A percentile compares a stretch with the other conserved stretches of the same genome.
Conservation (phyloP, 1,140 invertebrate species). For the Macrostomum lignano region DNA sequence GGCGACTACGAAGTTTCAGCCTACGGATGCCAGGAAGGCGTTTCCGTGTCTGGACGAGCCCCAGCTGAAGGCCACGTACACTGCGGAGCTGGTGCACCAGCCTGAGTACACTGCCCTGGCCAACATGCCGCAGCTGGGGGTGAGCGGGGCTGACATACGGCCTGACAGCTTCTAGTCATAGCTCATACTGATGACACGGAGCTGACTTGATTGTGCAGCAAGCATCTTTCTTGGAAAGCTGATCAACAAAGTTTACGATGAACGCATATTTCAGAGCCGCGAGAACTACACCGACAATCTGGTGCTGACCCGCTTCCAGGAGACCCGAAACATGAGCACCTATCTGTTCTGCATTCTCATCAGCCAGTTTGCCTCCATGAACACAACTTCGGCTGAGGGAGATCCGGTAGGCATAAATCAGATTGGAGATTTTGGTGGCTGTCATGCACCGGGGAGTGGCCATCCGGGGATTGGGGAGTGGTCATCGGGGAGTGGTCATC, state of each 20-base stretch:
- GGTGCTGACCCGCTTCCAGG: slow-evolving; percentile 35
- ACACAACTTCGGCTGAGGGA: slow-evolving; percentile 10
- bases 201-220: too few relatives aligned
- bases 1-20: slow-evolving; percentile 74
- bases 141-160: too few relatives aligned
- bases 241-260: too few relatives aligned
- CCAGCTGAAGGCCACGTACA: slow-evolving; percentile 56
- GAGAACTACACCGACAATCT: slow-evolving; percentile 10
- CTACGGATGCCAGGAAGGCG: slow-evolving; percentile 61
- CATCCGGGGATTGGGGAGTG: too few relatives aligned
- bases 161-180: too few relatives aligned
- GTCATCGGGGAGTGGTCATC: too few relatives aligned
- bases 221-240: too few relatives aligned
- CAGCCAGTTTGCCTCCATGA: slow-evolving; percentile 42
- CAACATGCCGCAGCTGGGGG: slow-evolving; percentile 31
- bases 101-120: slow-evolving; percentile 23
- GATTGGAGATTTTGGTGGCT: too few relatives aligned
- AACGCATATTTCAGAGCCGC: slow-evolving; percentile 5
- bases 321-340: slow-evolving; percentile 60
- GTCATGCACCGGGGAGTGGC: too few relatives aligned
- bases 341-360: slow-evolving; percentile 65
- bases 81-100: slow-evolving; percentile 22
- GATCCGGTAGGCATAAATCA: too few relatives aligned
- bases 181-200: too few relatives aligned
- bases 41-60: slow-evolving; percentile 94